phyloP scores from a whole-genome alignment of 2,113 vertebrate genomes.

The Xenopus borealis region DNA sequence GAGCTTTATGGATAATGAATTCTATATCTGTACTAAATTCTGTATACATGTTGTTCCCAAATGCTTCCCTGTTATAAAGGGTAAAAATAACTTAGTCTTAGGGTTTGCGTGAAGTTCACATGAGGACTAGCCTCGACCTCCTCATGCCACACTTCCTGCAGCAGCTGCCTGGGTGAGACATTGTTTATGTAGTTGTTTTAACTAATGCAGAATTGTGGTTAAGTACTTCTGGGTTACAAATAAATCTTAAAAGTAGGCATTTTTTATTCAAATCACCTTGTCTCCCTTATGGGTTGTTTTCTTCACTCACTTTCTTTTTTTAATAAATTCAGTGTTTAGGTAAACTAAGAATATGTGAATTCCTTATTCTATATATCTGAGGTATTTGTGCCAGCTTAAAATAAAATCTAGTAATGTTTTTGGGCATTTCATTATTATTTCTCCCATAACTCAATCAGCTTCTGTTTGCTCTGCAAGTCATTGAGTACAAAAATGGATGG shows the following conservation, averaged over 20 bases:
- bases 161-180: constrained; percentile 34
- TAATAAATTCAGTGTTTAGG: constrained; percentile 50
- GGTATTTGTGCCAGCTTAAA: constrained; percentile 51
- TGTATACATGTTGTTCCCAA: too few species aligned
- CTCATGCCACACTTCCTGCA: neutral
- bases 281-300: neutral
- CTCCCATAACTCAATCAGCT: constrained; percentile 9
- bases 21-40: too few species aligned
- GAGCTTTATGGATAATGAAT: too few species aligned
- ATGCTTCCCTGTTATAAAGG: too few species aligned
- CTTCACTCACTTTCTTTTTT: constrained; percentile 17
- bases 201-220: neutral
- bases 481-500: neutral
- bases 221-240: neutral
- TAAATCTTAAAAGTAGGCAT: neutral
- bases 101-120: neutral
- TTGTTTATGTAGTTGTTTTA: constrained; percentile 17
- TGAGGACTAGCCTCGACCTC: neutral
- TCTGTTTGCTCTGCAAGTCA: constrained; percentile 12
- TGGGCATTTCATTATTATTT: constrained; percentile 59
- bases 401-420: constrained; percentile 49
- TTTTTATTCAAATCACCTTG: neutral
- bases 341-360: constrained; percentile 47
- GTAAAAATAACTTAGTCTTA: too few species aligned
- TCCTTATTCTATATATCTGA: constrained; percentile 50